Percentiles rank a stretch among this genome's conserved stretches.
These are phyloP conservation scores for Trachelus troglodyta DNA, from an alignment of 2,888 invertebrate species.

Conservation along the genomic window DNA sequence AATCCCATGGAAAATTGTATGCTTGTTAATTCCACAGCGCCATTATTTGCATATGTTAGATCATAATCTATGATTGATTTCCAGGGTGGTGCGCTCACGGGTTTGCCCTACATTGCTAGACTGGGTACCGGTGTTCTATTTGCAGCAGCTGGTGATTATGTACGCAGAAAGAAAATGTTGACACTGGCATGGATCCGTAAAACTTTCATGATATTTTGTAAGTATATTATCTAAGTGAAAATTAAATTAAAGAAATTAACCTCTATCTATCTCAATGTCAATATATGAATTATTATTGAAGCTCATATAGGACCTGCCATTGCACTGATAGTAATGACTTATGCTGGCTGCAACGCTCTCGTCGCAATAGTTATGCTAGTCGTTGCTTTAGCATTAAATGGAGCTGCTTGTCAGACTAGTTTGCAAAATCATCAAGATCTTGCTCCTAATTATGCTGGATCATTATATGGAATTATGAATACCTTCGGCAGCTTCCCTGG, in stretches of 20 bases:
- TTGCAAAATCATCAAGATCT: conserved; percentile 63
- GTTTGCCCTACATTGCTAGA: conserved; percentile 80
- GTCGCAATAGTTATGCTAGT: conserved; percentile 56
- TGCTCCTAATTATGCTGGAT: conserved; percentile 63
- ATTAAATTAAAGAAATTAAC: not conserved
- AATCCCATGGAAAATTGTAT: conserved; percentile 9
- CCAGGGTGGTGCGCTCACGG: conserved; percentile 78
- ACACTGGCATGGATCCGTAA: conserved; percentile 62
- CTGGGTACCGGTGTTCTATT: conserved; percentile 77
- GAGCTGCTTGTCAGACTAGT: conserved; percentile 63
- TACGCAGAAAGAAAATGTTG: conserved; percentile 68
- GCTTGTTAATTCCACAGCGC: not conserved
- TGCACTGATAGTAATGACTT: conserved; percentile 65
- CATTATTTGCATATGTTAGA: not conserved
- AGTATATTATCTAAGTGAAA: conserved; percentile 27
- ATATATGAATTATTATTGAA: conserved; percentile 20
- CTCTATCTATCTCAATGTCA: not conserved
- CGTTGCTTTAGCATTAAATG: conserved; percentile 54
- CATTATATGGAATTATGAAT: conserved; percentile 63
- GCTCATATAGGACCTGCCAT: conserved; percentile 68
- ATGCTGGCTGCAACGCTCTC: conserved; percentile 53
- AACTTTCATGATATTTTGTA: conserved; percentile 60
- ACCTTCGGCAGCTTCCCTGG: conserved; percentile 63
- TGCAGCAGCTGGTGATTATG: conserved; percentile 77
- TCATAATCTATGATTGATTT: conserved; percentile 5